Evolutionary conservation across 1,140 invertebrate genomes (phyloP).

Genomic region (Neodiprion pinetum): DNA sequence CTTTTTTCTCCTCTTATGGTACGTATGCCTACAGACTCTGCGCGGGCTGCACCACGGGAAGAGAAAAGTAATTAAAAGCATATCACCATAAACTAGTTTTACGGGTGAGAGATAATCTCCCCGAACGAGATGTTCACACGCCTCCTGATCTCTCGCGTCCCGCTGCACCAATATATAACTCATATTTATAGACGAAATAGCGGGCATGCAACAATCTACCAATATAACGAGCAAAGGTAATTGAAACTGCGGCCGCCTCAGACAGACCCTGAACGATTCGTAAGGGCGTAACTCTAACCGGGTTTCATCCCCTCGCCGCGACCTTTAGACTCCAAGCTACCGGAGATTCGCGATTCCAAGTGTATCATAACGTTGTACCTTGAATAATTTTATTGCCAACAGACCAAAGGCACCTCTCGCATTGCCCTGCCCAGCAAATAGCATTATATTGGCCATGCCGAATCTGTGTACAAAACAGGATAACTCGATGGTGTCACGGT

Average conservation of each 20-base stretch:
- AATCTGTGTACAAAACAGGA: slow-evolving; percentile 55
- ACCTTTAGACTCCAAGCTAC: not conserved
- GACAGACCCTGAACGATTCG: not conserved
- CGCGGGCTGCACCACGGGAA: no score
- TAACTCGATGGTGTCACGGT: slow-evolving; percentile 54
- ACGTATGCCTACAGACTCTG: no score
- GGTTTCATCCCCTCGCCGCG: not conserved
- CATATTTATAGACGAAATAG: slow-evolving; percentile 7
- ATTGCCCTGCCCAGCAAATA: slow-evolving; percentile 33
- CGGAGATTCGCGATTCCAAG: not conserved
- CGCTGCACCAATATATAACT: not conserved
- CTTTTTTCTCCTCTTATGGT: no score
- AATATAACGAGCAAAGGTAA: slow-evolving; percentile 4
- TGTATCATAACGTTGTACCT: slow-evolving; percentile 5
- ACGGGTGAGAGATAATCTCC: slow-evolving; percentile 3
- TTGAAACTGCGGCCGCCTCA: not conserved
- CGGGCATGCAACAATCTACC: not conserved
- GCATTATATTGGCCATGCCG: slow-evolving; percentile 54
- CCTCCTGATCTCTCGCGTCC: not conserved
- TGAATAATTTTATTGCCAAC: slow-evolving; percentile 7
- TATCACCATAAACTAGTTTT: slow-evolving; percentile 3
- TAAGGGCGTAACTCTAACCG: not conserved
- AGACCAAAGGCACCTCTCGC: not conserved
- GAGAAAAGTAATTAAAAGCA: not conserved
- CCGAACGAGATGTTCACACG: not conserved